phyloP scores from a whole-genome alignment of 2,113 vertebrate species.

The Stictonetta naevosa region DNA sequence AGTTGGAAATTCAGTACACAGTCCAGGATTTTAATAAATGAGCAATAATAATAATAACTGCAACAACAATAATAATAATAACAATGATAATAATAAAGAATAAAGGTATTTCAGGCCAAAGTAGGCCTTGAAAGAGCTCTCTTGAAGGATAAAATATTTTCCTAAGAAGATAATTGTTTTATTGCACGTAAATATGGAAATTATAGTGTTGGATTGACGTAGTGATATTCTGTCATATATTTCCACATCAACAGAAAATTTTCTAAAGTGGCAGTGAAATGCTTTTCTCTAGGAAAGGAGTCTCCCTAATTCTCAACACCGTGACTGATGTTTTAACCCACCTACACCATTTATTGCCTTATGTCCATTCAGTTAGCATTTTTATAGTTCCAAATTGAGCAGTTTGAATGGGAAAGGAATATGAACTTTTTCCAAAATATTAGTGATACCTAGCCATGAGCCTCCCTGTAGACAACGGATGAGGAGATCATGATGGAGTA shows the following conservation, averaged over 20 bases:
- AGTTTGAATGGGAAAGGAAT: not conserved
- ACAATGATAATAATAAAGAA: not conserved
- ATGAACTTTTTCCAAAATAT: not conserved
- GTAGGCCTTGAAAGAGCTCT: not conserved
- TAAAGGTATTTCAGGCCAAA: not conserved
- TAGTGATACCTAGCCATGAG: not conserved
- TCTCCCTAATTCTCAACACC: not conserved
- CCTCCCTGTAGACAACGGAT: not conserved
- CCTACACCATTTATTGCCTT: not conserved
- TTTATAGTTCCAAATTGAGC: not conserved
- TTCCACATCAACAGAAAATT: not conserved
- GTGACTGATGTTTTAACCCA: not conserved
- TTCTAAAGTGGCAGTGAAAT: not conserved
- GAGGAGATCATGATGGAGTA: not conserved
- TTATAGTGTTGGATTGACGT: not conserved
- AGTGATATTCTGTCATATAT: not conserved
- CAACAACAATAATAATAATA: not conserved
- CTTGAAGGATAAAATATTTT: not conserved
- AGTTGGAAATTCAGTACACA: not conserved
- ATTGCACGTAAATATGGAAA: not conserved
- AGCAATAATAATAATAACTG: not conserved
- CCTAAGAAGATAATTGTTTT: not conserved
- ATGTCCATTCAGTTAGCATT: not conserved
- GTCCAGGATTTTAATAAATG: not conserved
- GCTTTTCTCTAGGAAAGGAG: not conserved